Evolutionary conservation across 2,113 vertebrate genomes (phyloP), one percentile per base, ranked within the genome.

Genomic region (Nematolebias whitei): DNA sequence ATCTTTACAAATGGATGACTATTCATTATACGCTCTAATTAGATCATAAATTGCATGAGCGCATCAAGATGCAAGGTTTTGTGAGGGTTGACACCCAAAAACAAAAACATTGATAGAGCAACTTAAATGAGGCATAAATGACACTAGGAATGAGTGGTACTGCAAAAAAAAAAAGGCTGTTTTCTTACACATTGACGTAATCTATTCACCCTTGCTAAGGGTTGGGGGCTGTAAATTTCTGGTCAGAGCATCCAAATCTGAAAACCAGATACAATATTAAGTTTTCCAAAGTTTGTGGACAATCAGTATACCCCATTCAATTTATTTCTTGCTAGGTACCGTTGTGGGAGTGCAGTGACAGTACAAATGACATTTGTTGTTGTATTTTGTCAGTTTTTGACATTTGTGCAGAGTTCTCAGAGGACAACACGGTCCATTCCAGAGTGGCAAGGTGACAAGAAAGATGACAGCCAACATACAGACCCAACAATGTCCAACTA

Each of bases 1-100:
- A 78, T 70, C 66, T 78, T 83, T 87, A 82, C 86, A 90, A 88
- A 87, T 89, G 88, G 84, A 76, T 91, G 80, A 86, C 68, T 86
- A 85, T 91, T 87, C 82, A 89, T 90, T 83, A 88, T 81, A 69
- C 63, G 70, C 74, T 64, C 73, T 87, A 90, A 91, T 90, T 88
- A 90, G 77, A 88, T 87, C 81, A 87, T 84, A 85, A 85, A 88
- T 88, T 87, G 79, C 82, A 73, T 84, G 83, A 88, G 76, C 80
- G 84, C 82, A 86, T 67, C 69, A 68, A 57, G 67, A 63, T 74
- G 64, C 65, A 68, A 68, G 76, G 57, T 68, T 83, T 80, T 79
- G 79, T 83, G 68, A 57, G 74, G 79, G 77, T 61, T 68, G 76
- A 75, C 78, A 82, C 72, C 20, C 53, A 38, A 54, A 74, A 74